These are phyloP conservation scores for Machimus atricapillus DNA, from an alignment of 2,888 invertebrate genomes.

Conservation along the genomic window DNA sequence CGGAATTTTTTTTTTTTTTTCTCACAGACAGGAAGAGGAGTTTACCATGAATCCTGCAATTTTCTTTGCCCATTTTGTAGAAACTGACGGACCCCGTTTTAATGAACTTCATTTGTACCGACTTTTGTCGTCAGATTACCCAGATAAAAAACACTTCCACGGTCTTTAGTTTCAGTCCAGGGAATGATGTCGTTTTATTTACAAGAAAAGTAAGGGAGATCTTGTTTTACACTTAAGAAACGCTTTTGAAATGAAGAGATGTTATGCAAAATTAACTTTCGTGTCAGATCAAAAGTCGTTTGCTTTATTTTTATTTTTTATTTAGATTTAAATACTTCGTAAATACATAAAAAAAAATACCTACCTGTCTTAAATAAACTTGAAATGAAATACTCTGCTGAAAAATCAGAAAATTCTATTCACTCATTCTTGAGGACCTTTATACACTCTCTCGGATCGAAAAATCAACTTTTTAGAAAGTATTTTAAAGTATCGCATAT, in stretches of 20 bases:
- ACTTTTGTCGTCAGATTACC: background rate
- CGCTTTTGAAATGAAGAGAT: background rate
- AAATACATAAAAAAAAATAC: no score
- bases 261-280: background rate
- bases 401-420: no score
- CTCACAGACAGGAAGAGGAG: background rate
- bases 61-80: background rate
- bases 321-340: no score
- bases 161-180: background rate
- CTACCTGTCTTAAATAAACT: no score
- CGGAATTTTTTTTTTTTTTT: background rate
- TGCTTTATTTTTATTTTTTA: no score
- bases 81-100: background rate
- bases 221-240: background rate
- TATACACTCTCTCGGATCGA: no score
- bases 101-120: background rate
- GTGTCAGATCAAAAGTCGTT: background rate
- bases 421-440: no score
- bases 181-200: background rate
- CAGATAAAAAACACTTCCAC: background rate
- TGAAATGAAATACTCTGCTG: no score
- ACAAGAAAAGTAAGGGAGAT: background rate
- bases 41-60: background rate
- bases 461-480: no score
- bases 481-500: no score